These are phyloP conservation scores for Myotis daubentonii DNA, from an alignment of 2,797 vertebrate genomes.

Conservation along the genomic window DNA sequence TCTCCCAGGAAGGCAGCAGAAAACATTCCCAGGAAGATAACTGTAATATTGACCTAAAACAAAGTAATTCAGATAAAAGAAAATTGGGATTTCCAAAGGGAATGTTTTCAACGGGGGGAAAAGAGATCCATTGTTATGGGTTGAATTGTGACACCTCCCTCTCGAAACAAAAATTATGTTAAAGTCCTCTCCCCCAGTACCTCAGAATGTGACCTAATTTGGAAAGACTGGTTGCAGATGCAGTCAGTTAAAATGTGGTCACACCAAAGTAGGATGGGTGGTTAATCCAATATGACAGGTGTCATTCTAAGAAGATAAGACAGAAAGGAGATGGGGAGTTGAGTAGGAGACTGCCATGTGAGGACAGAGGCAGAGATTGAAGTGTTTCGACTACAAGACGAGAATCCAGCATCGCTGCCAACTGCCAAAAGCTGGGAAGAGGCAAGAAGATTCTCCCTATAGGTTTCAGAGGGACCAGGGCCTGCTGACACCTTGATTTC, in stretches of 20 bases:
- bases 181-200: neutral
- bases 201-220: neutral
- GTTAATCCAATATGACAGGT: neutral
- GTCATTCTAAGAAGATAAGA: neutral
- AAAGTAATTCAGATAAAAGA: neutral
- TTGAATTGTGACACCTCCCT: neutral
- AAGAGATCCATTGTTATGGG: neutral
- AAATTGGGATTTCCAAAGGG: neutral
- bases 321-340: neutral
- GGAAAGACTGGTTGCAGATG: neutral
- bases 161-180: neutral
- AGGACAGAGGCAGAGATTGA: neutral
- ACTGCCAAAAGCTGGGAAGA: neutral
- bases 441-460: neutral
- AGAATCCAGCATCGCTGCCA: too few species aligned
- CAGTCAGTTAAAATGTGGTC: neutral
- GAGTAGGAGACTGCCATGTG: accelerated
- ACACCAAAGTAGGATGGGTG: neutral
- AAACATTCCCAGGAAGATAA: neutral
- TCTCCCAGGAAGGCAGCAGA: neutral
- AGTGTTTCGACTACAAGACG: accelerated
- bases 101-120: neutral
- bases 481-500: neutral
- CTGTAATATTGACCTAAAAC: neutral
- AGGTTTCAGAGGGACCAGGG: neutral